These are phyloP conservation scores for Melanotaenia boesemani DNA, from an alignment of 2,797 vertebrate species.

Conservation along the genomic window DNA sequence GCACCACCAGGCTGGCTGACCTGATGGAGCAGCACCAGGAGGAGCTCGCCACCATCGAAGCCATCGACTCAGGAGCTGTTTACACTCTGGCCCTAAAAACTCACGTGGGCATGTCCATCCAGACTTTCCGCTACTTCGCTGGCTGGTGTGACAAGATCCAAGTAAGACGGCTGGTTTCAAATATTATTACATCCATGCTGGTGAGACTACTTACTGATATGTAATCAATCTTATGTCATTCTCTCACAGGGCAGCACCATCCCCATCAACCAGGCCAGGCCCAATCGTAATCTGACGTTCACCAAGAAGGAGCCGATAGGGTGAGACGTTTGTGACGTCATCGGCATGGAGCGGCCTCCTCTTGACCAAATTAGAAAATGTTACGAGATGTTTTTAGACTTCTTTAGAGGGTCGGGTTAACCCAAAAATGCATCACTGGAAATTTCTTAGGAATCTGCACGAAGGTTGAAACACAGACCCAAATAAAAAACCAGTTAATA, in stretches of 20 bases:
- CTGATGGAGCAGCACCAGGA: slow-evolving; percentile 91
- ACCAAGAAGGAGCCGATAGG: slow-evolving; percentile 90
- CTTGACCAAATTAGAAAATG: not conserved
- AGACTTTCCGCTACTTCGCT: slow-evolving; percentile 92
- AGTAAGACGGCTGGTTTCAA: slow-evolving; percentile 65
- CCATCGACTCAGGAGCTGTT: slow-evolving; percentile 89
- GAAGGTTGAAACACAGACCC: too few relatives aligned
- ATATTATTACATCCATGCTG: too few relatives aligned
- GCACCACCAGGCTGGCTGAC: slow-evolving; percentile 84
- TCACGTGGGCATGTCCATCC: slow-evolving; percentile 92
- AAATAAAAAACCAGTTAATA: too few relatives aligned
- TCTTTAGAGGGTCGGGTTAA: too few relatives aligned
- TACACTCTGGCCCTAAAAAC: slow-evolving; percentile 93
- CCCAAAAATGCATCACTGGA: too few relatives aligned
- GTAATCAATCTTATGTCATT: not conserved
- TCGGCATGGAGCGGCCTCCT: too few relatives aligned
- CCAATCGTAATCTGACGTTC: slow-evolving; percentile 89
- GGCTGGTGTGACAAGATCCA: slow-evolving; percentile 96
- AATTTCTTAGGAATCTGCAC: too few relatives aligned
- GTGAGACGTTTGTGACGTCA: slow-evolving; percentile 70
- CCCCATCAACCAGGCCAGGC: slow-evolving; percentile 87
- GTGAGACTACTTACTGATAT: not conserved
- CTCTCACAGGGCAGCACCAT: slow-evolving; percentile 86
- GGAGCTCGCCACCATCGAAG: slow-evolving; percentile 90
- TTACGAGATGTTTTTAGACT: too few relatives aligned